Evolutionary conservation across 2,113 vertebrate species (phyloP).

Genomic region (Oriolus oriolus): DNA sequence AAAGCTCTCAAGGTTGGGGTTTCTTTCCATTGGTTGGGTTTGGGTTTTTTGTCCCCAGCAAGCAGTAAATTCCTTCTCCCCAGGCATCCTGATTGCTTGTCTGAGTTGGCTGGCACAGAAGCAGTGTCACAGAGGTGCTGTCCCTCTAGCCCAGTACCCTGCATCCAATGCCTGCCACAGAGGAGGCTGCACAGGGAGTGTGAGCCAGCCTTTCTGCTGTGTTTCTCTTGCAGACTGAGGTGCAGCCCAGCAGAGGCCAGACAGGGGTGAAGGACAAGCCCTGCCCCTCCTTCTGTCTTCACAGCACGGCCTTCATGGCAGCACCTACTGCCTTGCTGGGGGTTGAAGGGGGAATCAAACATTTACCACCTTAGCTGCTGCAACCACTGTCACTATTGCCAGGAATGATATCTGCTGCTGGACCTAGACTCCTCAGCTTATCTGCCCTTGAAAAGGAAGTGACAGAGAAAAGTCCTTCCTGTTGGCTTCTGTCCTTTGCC

Average conservation of each 20-base stretch:
- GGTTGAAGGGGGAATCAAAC: not conserved
- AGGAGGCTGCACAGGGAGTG: not conserved
- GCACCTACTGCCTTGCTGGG: too few relatives aligned
- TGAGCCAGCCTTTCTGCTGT: not conserved
- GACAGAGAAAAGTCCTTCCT: not conserved
- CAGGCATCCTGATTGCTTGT: not conserved
- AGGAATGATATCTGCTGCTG: not conserved
- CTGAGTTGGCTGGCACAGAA: not conserved
- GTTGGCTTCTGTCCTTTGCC: not conserved
- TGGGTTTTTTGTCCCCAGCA: accelerated
- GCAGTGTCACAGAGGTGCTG: not conserved
- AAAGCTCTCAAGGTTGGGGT: not conserved
- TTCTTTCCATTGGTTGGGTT: not conserved
- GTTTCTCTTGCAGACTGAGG: not conserved
- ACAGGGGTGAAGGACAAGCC: not conserved
- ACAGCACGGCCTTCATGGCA: not conserved
- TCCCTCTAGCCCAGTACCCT: not conserved
- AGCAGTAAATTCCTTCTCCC: not conserved
- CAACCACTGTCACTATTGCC: not conserved
- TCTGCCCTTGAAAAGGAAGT: not conserved
- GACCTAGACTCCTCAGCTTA: not conserved
- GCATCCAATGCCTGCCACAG: not conserved
- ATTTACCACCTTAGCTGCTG: not conserved
- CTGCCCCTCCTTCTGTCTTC: not conserved
- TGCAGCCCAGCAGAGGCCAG: not conserved